These are phyloP conservation scores for Apotomis capreana DNA, from an alignment of 2,888 invertebrate species.

Conservation along the genomic window DNA sequence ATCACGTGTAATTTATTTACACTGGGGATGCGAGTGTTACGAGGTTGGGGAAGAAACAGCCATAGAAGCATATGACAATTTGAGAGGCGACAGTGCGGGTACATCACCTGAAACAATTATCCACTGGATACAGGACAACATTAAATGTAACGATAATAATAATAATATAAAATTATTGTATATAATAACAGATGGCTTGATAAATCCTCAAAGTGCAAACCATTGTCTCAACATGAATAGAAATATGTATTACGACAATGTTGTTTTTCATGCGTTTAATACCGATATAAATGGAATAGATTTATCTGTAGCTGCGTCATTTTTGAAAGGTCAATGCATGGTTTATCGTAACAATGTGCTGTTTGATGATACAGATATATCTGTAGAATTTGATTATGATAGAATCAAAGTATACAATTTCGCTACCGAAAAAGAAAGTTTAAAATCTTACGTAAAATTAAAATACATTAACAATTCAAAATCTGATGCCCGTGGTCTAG, in stretches of 20 bases:
- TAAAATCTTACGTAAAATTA: conserved; percentile 56
- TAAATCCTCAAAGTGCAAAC: neutral
- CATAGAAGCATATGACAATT: conserved; percentile 35
- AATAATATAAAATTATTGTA: conserved; percentile 52
- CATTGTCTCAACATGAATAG: conserved; percentile 48
- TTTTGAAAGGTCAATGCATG: conserved; percentile 50
- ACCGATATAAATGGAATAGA: conserved; percentile 38
- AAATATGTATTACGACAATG: conserved; percentile 51
- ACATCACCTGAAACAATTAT: conserved; percentile 47
- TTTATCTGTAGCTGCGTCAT: conserved; percentile 51
- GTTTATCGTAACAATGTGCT: conserved; percentile 52
- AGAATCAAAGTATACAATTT: conserved; percentile 52
- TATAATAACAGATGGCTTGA: conserved; percentile 54
- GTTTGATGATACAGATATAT: conserved; percentile 51
- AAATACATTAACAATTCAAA: conserved; percentile 51
- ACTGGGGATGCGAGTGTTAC: conserved; percentile 51
- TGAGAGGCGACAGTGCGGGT: neutral
- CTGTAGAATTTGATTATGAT: conserved; percentile 54
- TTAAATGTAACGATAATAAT: conserved; percentile 38
- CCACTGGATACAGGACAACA: conserved; percentile 41
- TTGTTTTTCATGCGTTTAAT: conserved; percentile 53
- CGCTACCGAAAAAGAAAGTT: conserved; percentile 47
- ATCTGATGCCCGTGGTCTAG: conserved; percentile 45
- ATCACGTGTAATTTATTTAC: conserved; percentile 52
- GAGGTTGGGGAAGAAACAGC: conserved; percentile 49